Conservation (phyloP, 1,140 invertebrate species). For the Arion vulgaris region DNA sequence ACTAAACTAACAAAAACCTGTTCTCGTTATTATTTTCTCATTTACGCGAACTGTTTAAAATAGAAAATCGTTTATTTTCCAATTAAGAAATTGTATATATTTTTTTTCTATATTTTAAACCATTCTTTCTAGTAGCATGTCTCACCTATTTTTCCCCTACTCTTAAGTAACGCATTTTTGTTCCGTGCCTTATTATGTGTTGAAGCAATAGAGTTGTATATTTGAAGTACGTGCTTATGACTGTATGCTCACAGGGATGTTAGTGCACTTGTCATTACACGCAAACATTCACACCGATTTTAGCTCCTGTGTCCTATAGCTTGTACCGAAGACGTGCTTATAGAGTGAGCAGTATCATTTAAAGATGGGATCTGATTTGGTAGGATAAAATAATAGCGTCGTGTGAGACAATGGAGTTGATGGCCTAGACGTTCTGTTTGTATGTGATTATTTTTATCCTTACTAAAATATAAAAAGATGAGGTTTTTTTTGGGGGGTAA, state of each 20-base stretch:
- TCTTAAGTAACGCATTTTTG: neutral
- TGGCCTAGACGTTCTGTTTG: no score
- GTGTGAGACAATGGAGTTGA: neutral
- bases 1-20: no score
- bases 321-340: neutral
- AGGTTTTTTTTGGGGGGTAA: no score
- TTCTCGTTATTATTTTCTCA: no score
- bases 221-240: neutral
- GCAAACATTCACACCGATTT: neutral
- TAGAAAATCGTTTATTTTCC: no score
- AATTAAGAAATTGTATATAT: no score
- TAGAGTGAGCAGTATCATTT: neutral
- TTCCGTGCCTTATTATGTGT: neutral
- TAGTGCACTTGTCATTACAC: neutral
- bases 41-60: no score
- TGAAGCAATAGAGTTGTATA: neutral
- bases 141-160: no score
- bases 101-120: no score
- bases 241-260: neutral
- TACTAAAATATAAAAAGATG: no score
- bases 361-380: neutral
- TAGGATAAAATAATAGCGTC: neutral
- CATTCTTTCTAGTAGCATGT: no score
- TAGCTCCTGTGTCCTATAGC: neutral
- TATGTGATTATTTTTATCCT: no score